A percentile compares a stretch with the other conserved stretches of the same genome.
Conservation (phyloP, 1,140 invertebrate species). For the Drosophila cardini region DNA sequence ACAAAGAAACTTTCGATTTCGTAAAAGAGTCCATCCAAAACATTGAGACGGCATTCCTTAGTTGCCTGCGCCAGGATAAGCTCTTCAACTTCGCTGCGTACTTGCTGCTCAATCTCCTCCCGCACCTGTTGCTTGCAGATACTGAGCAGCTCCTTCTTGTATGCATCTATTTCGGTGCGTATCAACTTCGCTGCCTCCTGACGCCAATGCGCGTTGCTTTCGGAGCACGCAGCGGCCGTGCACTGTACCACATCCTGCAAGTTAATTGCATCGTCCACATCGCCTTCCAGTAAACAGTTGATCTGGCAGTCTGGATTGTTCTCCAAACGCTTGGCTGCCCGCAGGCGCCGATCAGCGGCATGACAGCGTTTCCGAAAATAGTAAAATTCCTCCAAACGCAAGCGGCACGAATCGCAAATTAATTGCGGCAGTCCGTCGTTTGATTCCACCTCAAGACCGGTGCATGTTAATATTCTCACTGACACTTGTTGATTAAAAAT, state of each 20-base stretch:
- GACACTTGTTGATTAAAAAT: constrained; percentile 25
- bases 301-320: neutral
- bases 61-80: constrained; percentile 35
- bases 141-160: constrained; percentile 51
- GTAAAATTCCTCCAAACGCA: constrained; percentile 63
- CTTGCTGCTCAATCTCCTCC: constrained; percentile 62
- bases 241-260: constrained; percentile 46
- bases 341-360: constrained; percentile 48
- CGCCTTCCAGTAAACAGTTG: neutral
- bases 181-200: constrained; percentile 47
- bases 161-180: constrained; percentile 49
- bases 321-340: constrained; percentile 18
- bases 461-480: constrained; percentile 49
- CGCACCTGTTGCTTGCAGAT: constrained; percentile 59
- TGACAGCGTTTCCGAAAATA: constrained; percentile 59
- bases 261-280: constrained; percentile 15
- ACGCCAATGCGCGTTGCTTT: constrained; percentile 63
- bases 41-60: constrained; percentile 45
- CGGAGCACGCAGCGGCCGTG: constrained; percentile 39
- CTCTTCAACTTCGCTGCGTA: constrained; percentile 49
- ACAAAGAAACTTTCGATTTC: constrained; percentile 62
- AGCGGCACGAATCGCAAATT: constrained; percentile 53
- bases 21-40: constrained; percentile 61
- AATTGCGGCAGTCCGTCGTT: constrained; percentile 55
- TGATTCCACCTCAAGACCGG: constrained; percentile 58